Evolutionary conservation across 2,888 invertebrate species (phyloP).

Genomic region (Nephrotoma appendiculata): DNA sequence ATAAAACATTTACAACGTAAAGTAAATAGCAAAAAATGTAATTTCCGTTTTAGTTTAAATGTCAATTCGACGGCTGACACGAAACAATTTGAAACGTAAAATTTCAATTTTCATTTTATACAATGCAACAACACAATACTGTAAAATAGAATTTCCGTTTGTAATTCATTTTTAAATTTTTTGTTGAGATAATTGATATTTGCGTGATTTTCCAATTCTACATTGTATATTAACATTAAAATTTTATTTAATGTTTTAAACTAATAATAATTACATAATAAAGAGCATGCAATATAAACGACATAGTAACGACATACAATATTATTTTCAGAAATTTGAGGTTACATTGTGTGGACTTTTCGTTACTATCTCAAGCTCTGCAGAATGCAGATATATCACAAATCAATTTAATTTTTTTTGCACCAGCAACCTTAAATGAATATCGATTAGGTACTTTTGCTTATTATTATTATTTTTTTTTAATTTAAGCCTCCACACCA

Average conservation of each 20-base stretch:
- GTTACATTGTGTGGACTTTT: no score
- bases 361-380: no score
- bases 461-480: no score
- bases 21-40: background rate
- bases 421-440: no score
- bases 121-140: background rate
- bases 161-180: background rate
- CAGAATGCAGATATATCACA: no score
- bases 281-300: background rate
- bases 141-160: background rate
- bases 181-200: background rate
- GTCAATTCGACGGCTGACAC: background rate
- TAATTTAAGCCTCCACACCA: no score
- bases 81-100: background rate
- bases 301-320: background rate
- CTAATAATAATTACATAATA: background rate
- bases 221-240: background rate
- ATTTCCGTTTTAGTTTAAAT: background rate
- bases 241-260: background rate
- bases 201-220: background rate
- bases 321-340: no score
- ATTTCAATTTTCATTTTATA: background rate
- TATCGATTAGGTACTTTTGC: no score
- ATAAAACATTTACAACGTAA: background rate
- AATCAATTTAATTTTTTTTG: no score